These are phyloP conservation scores for Drosophila kohkoa DNA, from an alignment of 1,140 invertebrate species.

Conservation along the genomic window DNA sequence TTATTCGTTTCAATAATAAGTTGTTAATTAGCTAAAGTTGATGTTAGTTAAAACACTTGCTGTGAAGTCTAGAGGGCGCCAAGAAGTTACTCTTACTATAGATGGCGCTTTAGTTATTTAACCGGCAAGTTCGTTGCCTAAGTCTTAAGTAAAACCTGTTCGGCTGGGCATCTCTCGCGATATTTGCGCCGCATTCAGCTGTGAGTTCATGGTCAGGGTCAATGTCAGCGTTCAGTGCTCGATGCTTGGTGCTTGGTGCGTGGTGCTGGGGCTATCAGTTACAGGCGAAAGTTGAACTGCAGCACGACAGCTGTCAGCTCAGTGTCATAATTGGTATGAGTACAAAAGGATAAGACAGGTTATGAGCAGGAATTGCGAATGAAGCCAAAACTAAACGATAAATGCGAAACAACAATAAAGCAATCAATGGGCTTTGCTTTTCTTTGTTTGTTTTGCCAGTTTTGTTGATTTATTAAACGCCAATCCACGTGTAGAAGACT, in stretches of 20 bases:
- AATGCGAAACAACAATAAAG: not conserved
- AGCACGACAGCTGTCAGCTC: slow-evolving; percentile 13
- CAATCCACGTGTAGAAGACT: slow-evolving; percentile 25
- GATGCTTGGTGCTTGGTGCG: not conserved
- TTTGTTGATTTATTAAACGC: slow-evolving; percentile 26
- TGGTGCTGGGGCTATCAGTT: not conserved
- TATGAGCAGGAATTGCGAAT: slow-evolving; percentile 15
- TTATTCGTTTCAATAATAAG: not conserved
- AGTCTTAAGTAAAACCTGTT: slow-evolving; percentile 57
- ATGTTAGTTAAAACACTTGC: not conserved
- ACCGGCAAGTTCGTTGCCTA: slow-evolving; percentile 54
- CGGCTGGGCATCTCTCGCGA: slow-evolving; percentile 15
- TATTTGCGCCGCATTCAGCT: slow-evolving; percentile 11
- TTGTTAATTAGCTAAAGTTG: no score
- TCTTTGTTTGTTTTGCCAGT: slow-evolving; percentile 1
- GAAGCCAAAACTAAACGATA: not conserved
- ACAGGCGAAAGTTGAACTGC: slow-evolving; percentile 31
- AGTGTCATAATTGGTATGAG: slow-evolving; percentile 13
- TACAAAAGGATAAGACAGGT: slow-evolving; percentile 17
- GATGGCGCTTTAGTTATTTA: not conserved
- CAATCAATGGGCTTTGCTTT: slow-evolving; percentile 13
- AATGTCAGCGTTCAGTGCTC: slow-evolving; percentile 23
- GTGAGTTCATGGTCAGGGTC: slow-evolving; percentile 41
- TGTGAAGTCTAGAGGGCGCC: slow-evolving; percentile 36
- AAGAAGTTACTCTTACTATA: not conserved